A percentile compares a stretch with the other conserved stretches of the same genome.
These are phyloP conservation scores for Cotesia glomerata DNA, from an alignment of 1,140 invertebrate genomes.

Conservation along the genomic window DNA sequence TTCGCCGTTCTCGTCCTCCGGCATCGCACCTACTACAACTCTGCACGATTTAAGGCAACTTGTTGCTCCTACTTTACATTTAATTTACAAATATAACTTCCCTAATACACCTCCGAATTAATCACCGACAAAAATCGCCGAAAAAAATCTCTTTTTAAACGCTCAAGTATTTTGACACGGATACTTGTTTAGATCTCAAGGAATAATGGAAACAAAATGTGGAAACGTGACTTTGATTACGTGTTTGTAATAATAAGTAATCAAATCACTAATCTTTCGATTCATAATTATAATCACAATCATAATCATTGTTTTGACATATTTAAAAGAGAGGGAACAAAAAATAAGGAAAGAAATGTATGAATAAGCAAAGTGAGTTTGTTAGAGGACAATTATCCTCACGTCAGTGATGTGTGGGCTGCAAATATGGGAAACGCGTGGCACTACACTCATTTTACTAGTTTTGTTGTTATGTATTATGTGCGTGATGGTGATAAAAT, in stretches of 20 bases:
- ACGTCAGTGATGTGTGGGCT: conserved; percentile 11
- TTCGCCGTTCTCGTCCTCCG: conserved; percentile 1
- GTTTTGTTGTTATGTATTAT: background rate
- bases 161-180: conserved; percentile 19
- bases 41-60: conserved; percentile 40
- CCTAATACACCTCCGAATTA: background rate
- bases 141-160: too few species aligned
- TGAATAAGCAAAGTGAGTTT: conserved; percentile 8
- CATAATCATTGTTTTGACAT: background rate
- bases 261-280: background rate
- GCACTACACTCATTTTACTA: conserved; percentile 14
- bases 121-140: too few species aligned
- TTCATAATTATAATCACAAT: too few species aligned
- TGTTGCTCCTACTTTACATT: conserved; percentile 40
- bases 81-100: conserved; percentile 23
- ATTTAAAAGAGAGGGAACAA: background rate
- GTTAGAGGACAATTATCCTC: conserved; percentile 42
- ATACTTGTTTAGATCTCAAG: conserved; percentile 17
- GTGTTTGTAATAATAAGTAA: conserved; percentile 13
- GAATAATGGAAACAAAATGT: background rate
- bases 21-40: conserved; percentile 24
- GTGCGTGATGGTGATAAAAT: conserved; percentile 52
- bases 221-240: background rate
- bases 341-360: background rate
- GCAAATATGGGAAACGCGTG: conserved; percentile 29